Evolutionary conservation across 1,140 invertebrate genomes (phyloP).

Genomic region (Frieseomelitta varia): DNA sequence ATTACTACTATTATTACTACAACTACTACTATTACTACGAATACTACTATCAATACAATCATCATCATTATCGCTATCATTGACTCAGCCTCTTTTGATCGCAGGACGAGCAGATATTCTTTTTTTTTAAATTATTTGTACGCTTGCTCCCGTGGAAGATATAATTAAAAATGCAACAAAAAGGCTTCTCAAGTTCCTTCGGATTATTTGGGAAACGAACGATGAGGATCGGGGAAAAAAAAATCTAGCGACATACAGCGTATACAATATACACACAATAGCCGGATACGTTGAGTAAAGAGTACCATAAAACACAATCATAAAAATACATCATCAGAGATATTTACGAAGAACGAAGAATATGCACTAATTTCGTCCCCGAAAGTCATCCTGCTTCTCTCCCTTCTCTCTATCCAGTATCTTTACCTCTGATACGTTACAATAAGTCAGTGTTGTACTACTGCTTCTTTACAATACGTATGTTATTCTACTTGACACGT

Average conservation of each 20-base stretch:
- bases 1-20: not conserved
- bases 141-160: not conserved
- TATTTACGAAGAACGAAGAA: slow-evolving; percentile 29
- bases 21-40: not conserved
- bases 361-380: slow-evolving; percentile 46
- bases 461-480: slow-evolving; percentile 77
- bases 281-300: slow-evolving; percentile 13
- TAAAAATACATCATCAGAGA: slow-evolving; percentile 40
- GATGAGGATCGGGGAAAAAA: slow-evolving; percentile 44
- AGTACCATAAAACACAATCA: slow-evolving; percentile 48
- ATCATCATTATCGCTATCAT: not conserved
- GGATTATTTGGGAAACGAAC: slow-evolving; percentile 55
- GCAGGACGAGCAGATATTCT: not conserved
- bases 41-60: not conserved
- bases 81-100: not conserved
- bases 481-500: slow-evolving; percentile 72
- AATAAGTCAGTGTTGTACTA: slow-evolving; percentile 78
- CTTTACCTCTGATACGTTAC: slow-evolving; percentile 67
- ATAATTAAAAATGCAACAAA: not conserved
- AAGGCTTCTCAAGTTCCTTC: slow-evolving; percentile 23
- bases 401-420: slow-evolving; percentile 28
- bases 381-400: slow-evolving; percentile 47
- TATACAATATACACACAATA: slow-evolving; percentile 25
- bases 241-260: slow-evolving; percentile 30
- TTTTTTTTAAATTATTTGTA: not conserved